Percentiles rank a stretch among this genome's conserved stretches.
phyloP scores from a whole-genome alignment of 2,888 invertebrate species.

The Cryptocephalus primarius region DNA sequence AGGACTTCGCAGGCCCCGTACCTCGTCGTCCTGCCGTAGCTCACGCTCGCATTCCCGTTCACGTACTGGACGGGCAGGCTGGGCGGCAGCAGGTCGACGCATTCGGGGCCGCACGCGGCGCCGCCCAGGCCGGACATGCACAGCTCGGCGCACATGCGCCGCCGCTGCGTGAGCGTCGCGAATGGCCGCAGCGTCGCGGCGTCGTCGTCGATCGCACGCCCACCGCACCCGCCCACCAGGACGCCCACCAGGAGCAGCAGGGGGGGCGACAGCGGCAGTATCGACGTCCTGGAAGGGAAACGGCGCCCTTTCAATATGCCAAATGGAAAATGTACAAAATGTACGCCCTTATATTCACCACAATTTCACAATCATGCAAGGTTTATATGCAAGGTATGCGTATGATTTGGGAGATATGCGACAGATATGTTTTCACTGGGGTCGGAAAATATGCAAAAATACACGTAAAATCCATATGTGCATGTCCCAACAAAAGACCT shows the following conservation, averaged over 20 bases:
- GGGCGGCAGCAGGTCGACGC: conserved; percentile 42
- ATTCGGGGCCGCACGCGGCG: conserved; percentile 41
- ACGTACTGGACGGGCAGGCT: conserved; percentile 30
- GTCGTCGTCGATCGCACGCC: conserved; percentile 22
- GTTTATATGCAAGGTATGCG: too few species aligned
- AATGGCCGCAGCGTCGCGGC: conserved; percentile 28
- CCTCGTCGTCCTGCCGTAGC: conserved; percentile 33
- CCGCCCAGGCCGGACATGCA: conserved; percentile 43
- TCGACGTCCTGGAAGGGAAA: conserved; percentile 32
- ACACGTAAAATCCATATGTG: too few species aligned
- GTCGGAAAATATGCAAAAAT: too few species aligned
- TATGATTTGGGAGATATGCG: too few species aligned
- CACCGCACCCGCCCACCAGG: conserved; percentile 21
- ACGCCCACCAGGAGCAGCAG: conserved; percentile 21
- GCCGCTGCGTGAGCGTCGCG: conserved; percentile 25
- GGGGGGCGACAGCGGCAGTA: conserved; percentile 21
- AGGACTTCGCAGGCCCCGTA: conserved; percentile 47
- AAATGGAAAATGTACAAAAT: too few species aligned
- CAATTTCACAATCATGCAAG: too few species aligned
- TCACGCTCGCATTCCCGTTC: conserved; percentile 9
- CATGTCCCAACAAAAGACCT: too few species aligned
- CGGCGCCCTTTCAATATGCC: too few species aligned
- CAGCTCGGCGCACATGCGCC: conserved; percentile 36
- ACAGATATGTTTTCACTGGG: too few species aligned
- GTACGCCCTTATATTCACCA: too few species aligned